Evolutionary conservation across 2,888 invertebrate genomes (phyloP).

Genomic region (Phengaris arion): DNA sequence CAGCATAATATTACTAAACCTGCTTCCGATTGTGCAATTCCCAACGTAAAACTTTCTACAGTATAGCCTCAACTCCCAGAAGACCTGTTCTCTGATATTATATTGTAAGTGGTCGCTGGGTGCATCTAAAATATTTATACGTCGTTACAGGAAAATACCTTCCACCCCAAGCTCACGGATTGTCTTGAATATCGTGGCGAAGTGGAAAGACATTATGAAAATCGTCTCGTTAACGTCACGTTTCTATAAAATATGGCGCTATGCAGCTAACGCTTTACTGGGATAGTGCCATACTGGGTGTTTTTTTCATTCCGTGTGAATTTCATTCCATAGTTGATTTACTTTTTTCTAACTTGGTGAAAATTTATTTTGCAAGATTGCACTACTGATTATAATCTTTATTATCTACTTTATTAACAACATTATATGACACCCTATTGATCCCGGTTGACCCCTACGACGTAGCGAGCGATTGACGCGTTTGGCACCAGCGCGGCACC

Average conservation of each 20-base stretch:
- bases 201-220: conserved; percentile 5
- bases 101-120: neutral
- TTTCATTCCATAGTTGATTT: no score
- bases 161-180: neutral
- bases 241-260: neutral
- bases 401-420: no score
- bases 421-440: no score
- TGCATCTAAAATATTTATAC: neutral
- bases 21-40: neutral
- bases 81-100: neutral
- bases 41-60: neutral
- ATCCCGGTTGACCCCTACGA: no score
- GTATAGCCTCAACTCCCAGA: neutral
- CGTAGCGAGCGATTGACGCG: no score
- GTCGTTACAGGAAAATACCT: neutral
- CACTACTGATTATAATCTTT: no score
- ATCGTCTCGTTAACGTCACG: conserved; percentile 22
- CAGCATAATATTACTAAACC: neutral
- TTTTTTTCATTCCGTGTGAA: no score
- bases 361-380: no score
- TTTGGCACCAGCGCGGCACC: no score
- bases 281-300: neutral
- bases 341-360: no score
- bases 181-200: neutral
- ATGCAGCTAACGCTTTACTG: conserved; percentile 2